phyloP scores from a whole-genome alignment of 1,140 invertebrate species.

The Leptinotarsa undecemlineata region DNA sequence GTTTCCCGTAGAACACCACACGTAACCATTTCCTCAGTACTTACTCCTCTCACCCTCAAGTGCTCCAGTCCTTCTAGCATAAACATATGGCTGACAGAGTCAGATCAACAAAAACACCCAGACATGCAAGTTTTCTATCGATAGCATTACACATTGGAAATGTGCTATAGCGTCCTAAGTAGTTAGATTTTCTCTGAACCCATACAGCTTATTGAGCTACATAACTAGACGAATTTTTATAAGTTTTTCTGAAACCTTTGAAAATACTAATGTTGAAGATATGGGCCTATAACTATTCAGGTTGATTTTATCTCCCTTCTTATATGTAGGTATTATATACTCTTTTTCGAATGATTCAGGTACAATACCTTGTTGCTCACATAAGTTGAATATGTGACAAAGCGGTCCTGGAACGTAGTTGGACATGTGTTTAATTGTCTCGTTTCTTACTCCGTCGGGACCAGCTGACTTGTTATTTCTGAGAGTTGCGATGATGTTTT shows the following conservation, averaged over 20 bases:
- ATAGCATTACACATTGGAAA: neutral
- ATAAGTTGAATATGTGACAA: too few species aligned
- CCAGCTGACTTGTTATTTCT: too few species aligned
- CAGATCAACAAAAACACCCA: neutral
- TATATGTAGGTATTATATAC: neutral
- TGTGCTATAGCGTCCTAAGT: neutral
- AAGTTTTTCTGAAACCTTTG: neutral
- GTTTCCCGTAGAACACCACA: too few species aligned
- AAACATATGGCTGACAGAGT: neutral
- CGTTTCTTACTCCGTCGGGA: too few species aligned
- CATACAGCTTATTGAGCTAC: neutral
- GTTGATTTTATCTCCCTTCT: neutral
- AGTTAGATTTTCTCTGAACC: neutral
- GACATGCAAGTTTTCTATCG: neutral
- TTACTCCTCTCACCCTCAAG: neutral
- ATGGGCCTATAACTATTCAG: neutral
- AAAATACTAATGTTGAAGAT: neutral
- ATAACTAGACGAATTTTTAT: neutral
- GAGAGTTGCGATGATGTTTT: too few species aligned
- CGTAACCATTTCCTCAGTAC: too few species aligned
- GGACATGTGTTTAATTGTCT: too few species aligned
- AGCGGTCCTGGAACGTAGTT: too few species aligned
- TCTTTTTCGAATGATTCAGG: too few species aligned
- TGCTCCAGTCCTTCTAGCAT: neutral
- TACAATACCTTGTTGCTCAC: too few species aligned